A percentile compares a stretch with the other conserved stretches of the same genome.
phyloP scores from a whole-genome alignment of 2,888 invertebrate genomes.

The Stramonita haemastoma region DNA sequence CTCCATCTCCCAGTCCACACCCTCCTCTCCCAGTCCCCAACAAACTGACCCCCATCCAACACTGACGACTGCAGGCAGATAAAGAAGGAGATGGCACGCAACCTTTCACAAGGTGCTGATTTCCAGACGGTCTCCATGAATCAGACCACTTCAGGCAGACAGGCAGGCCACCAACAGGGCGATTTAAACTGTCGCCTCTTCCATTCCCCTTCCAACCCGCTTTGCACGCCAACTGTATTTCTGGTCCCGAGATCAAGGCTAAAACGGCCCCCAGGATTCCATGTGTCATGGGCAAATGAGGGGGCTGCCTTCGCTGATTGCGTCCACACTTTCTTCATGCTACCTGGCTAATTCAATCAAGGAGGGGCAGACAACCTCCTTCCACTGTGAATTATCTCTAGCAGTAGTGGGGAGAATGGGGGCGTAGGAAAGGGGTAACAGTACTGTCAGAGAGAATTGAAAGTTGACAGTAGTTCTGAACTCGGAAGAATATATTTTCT shows the following conservation, averaged over 20 bases:
- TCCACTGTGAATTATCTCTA: not conserved
- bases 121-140: conserved; percentile 30
- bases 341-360: conserved; percentile 40
- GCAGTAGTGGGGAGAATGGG: too few relatives aligned
- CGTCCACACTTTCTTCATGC: conserved; percentile 36
- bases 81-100: conserved; percentile 26
- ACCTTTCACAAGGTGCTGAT: conserved; percentile 31
- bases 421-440: too few relatives aligned
- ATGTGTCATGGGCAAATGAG: conserved; percentile 44
- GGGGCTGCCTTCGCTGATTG: conserved; percentile 42
- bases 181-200: conserved; percentile 41
- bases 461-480: too few relatives aligned
- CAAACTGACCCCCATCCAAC: too few relatives aligned
- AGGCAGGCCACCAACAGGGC: conserved; percentile 10
- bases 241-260: conserved; percentile 35
- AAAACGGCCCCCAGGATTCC: conserved; percentile 39
- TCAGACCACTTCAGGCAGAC: conserved; percentile 23
- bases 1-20: too few relatives aligned
- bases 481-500: too few relatives aligned
- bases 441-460: not conserved
- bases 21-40: too few relatives aligned
- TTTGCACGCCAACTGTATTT: conserved; percentile 39
- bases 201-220: not conserved
- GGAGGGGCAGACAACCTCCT: not conserved
- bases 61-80: not conserved